These are phyloP conservation scores for Trissonchulus sp. DNA, from an alignment of 2,888 invertebrate species.

Conservation along the genomic window DNA sequence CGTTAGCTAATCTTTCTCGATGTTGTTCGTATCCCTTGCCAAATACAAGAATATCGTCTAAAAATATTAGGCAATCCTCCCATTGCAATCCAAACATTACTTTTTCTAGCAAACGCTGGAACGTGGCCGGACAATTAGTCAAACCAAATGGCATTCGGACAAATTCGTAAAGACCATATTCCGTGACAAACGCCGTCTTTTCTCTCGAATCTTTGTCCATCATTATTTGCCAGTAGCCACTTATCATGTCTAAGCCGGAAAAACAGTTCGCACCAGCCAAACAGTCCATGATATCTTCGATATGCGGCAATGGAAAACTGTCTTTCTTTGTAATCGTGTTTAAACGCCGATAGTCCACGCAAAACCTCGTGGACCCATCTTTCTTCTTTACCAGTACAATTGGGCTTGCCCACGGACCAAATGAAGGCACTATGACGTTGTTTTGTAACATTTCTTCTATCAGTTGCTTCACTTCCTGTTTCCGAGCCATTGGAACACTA, in stretches of 20 bases:
- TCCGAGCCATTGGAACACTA: background rate
- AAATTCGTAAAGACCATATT: slow-evolving; percentile 12
- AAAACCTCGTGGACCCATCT: slow-evolving; percentile 38
- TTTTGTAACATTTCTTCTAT: slow-evolving; percentile 18
- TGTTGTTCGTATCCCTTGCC: slow-evolving; percentile 10
- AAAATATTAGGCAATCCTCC: slow-evolving; percentile 15
- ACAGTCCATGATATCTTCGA: slow-evolving; percentile 32
- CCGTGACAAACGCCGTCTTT: slow-evolving; percentile 14
- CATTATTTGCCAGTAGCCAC: slow-evolving; percentile 31
- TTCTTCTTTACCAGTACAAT: slow-evolving; percentile 50
- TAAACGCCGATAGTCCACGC: slow-evolving; percentile 40
- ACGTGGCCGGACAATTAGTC: slow-evolving; percentile 12
- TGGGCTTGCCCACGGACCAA: slow-evolving; percentile 48
- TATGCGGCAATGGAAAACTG: slow-evolving; percentile 33
- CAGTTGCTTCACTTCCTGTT: background rate
- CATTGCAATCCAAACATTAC: slow-evolving; percentile 13
- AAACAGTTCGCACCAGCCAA: slow-evolving; percentile 14
- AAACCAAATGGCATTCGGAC: slow-evolving; percentile 18
- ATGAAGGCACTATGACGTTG: slow-evolving; percentile 38
- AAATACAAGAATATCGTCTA: slow-evolving; percentile 24
- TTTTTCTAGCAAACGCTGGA: slow-evolving; percentile 6
- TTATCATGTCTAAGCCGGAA: slow-evolving; percentile 26
- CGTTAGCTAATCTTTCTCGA: background rate
- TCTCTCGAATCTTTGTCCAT: background rate
- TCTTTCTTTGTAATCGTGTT: slow-evolving; percentile 36